These are phyloP conservation scores for Orius insidiosus DNA, from an alignment of 1,140 invertebrate genomes.

Conservation along the genomic window DNA sequence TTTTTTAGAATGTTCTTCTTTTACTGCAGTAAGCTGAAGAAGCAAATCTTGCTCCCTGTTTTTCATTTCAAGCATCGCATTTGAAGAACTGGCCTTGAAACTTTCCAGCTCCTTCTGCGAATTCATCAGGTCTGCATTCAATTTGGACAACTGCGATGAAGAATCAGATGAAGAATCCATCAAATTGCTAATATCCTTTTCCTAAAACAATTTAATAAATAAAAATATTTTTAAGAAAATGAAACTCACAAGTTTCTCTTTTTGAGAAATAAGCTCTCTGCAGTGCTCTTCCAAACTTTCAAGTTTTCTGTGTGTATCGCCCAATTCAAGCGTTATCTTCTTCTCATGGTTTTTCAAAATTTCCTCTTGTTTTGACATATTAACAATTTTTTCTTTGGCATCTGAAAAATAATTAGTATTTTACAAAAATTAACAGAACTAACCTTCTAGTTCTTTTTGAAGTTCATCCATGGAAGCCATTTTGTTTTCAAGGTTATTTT, in stretches of 20 bases:
- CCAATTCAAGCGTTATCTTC: constrained; percentile 28
- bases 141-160: no score
- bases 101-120: constrained; percentile 30
- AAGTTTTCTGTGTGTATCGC: constrained; percentile 28
- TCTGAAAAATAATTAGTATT: no score
- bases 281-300: constrained; percentile 23
- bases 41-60: constrained; percentile 24
- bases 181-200: no score
- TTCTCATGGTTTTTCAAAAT: not conserved
- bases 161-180: no score
- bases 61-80: constrained; percentile 31
- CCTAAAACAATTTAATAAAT: no score
- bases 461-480: no score
- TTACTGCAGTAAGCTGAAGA: constrained; percentile 19
- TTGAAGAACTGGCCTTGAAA: constrained; percentile 24
- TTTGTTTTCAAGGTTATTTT: no score
- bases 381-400: no score
- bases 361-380: no score
- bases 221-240: no score
- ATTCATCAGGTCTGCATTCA: constrained; percentile 30
- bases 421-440: no score
- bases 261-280: not conserved
- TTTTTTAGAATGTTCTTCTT: constrained; percentile 19
- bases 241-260: constrained; percentile 1
- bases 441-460: no score